phyloP scores from a whole-genome alignment of 2,113 vertebrate genomes.

The Seriola dumerili region DNA sequence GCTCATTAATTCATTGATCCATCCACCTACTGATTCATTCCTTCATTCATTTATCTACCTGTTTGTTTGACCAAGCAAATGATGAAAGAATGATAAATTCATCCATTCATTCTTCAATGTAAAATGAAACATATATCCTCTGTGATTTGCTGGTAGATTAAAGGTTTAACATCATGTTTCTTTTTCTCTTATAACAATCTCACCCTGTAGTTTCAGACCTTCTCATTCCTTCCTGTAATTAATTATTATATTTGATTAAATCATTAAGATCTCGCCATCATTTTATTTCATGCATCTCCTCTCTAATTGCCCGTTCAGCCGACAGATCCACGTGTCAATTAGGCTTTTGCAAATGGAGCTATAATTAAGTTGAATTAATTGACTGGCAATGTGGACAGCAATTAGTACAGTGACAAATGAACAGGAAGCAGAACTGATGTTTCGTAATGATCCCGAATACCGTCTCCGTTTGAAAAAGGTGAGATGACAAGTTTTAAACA shows the following conservation, averaged over 20 bases:
- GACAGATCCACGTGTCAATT: constrained; percentile 76
- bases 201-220: neutral
- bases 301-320: constrained; percentile 72
- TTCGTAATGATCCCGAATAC: constrained; percentile 53
- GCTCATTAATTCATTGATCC: neutral
- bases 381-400: constrained; percentile 59
- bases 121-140: no score
- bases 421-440: constrained; percentile 66
- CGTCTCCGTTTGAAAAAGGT: constrained; percentile 13
- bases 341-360: constrained; percentile 63
- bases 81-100: no score
- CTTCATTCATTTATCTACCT: neutral
- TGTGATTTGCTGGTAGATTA: neutral
- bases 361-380: constrained; percentile 80
- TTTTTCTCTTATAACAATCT: constrained; percentile 2
- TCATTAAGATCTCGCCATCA: constrained; percentile 34
- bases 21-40: neutral
- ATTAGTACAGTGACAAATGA: constrained; percentile 73
- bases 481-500: neutral
- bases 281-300: constrained; percentile 35
- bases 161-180: neutral
- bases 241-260: constrained; percentile 64
- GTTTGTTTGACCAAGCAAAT: neutral
- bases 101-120: no score
- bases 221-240: constrained; percentile 13